These are phyloP conservation scores for Erpobdella octoculata DNA, from an alignment of 2,888 invertebrate genomes.

Conservation along the genomic window DNA sequence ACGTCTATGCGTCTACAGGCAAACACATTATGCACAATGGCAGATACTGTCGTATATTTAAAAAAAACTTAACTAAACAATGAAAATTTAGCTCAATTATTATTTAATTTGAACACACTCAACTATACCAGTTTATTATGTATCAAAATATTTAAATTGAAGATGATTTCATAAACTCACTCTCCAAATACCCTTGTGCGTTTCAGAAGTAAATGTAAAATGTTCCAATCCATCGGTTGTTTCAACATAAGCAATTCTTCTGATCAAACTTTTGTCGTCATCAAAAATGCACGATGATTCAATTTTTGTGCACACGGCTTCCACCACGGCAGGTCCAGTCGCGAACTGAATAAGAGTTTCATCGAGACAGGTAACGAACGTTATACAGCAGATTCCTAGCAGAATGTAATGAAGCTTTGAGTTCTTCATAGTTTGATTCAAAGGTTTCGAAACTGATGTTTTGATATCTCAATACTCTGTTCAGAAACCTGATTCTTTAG, in stretches of 20 bases:
- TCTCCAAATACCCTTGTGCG: conserved; percentile 43
- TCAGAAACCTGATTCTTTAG: no score
- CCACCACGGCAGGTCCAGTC: conserved; percentile 22
- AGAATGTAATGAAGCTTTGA: no score
- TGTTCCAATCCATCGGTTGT: conserved; percentile 38
- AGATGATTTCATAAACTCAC: conserved; percentile 33
- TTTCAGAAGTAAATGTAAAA: conserved; percentile 36
- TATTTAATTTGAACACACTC: not conserved
- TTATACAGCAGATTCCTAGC: no score
- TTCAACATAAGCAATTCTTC: conserved; percentile 41
- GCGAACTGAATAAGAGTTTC: conserved; percentile 12
- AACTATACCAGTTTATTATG: not conserved
- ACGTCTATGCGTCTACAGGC: no score
- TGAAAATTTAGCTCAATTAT: no score
- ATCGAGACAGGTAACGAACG: conserved; percentile 12
- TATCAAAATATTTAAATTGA: no score
- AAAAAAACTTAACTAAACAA: no score
- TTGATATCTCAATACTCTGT: no score
- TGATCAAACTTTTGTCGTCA: conserved; percentile 39
- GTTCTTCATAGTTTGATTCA: no score
- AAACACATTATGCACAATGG: no score
- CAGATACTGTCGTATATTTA: no score
- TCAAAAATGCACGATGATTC: conserved; percentile 36
- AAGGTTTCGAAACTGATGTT: no score
- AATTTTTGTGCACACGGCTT: conserved; percentile 16